Evolutionary conservation across 2,888 invertebrate genomes (phyloP), one percentile per base, ranked within the genome.

Genomic region (Drosophila peninsularis): DNA sequence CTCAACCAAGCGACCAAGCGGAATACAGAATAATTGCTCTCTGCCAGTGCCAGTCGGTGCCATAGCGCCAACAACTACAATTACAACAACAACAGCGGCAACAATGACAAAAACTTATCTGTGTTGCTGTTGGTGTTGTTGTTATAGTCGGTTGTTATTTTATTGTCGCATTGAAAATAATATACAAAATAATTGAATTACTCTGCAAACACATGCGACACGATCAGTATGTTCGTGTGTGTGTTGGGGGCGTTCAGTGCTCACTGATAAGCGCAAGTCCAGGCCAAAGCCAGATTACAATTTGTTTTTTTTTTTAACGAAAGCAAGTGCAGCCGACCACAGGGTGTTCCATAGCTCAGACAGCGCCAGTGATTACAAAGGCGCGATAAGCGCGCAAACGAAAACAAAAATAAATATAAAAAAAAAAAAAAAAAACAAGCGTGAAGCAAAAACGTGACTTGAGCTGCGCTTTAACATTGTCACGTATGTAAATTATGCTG

Each of bases 41-140:
- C 67, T 62, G 67, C 78, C 82, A 74, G 90, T 90, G 88, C 90
- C 90, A 91, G 91, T 89, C 90, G 84, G 90, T 91, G 90, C 91
- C 90, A 91, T 65, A 76, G 75, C 75, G 75, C 75, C 75, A 78
- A 76, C 75, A 73, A 76, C 62, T 61, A 75, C 75, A 61, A 45
- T 56, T n/a, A 53, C 54, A 61, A 44, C 41, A 14, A 36, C 27
- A 30, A 11, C 49, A 19, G 24, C 44, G n/a, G n/a, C 45, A 30
- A 47, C 57, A 70, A 68, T 58, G 65, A 80, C 82, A 74, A 85
- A 85, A 70, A 85, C 71, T 80, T 83, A 75, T 81, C 68, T 71
- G 69, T 72, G 79, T 52, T 58, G 66, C 71, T 50, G 10, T 30
- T 30, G 30, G 1, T 30, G 52, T 64, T 63, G 45, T 70, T 78